These are phyloP conservation scores for Sebastes glaucus DNA, from an alignment of 2,797 vertebrate genomes.

Conservation along the genomic window DNA sequence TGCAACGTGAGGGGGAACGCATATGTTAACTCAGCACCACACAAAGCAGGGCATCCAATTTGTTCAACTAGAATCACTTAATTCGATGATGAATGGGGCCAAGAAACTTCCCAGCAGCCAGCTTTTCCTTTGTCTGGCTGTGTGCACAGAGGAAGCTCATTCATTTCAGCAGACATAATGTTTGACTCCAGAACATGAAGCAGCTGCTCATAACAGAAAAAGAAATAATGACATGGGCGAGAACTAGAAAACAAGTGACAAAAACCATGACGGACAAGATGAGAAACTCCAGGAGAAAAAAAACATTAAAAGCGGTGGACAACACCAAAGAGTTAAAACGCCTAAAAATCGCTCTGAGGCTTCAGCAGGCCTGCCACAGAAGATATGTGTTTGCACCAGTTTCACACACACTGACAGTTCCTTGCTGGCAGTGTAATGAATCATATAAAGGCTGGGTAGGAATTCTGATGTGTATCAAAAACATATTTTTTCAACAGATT, in stretches of 20 bases:
- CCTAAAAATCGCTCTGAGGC: neutral
- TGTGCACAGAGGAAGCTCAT: constrained; percentile 32
- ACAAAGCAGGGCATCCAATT: constrained; percentile 66
- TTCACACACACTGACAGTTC: constrained; percentile 6
- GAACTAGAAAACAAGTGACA: constrained; percentile 7
- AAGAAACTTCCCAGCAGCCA: constrained; percentile 61
- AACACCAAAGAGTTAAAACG: neutral
- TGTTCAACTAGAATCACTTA: constrained; percentile 64
- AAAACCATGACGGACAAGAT: neutral
- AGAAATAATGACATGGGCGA: constrained; percentile 1
- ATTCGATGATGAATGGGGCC: constrained; percentile 69
- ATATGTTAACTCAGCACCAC: constrained; percentile 54
- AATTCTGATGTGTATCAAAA: constrained; percentile 5
- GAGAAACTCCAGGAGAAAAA: neutral
- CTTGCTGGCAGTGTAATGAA: constrained; percentile 1
- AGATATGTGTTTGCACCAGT: neutral
- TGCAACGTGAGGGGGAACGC: constrained; percentile 24
- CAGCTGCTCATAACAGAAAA: constrained; percentile 56
- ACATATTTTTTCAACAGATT: neutral
- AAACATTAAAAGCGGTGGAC: neutral
- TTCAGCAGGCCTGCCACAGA: neutral
- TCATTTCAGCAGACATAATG: constrained; percentile 41
- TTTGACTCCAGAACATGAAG: constrained; percentile 45
- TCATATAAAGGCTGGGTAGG: neutral
- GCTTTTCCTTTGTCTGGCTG: constrained; percentile 59